Base-by-base conservation (phyloP, 1,140 invertebrate genomes). In the Sitophilus oryzae region DNA sequence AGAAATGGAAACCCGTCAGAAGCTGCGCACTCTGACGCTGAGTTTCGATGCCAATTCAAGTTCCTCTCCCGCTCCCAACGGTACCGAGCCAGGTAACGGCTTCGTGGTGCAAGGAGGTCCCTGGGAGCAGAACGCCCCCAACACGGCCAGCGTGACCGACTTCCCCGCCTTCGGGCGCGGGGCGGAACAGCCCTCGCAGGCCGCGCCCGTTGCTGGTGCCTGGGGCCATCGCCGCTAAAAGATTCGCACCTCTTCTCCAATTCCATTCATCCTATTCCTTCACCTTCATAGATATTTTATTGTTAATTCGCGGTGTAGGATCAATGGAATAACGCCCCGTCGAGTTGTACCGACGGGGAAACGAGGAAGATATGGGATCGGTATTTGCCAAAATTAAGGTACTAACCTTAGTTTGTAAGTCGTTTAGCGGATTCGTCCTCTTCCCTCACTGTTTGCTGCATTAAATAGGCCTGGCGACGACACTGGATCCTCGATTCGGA, bases 71-170 rank as follows among this genome's bases (percentile, higher is more conserved):
- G n/a, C 37, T 20, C 44, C 55, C 36, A 52, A 51, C 19, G 37
- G 35, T 30, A 2, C 9, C 10, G 51, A 45, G 25, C 66, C 57
- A 18, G 49, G 60, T n/a, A 51, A 63, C 25, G 92, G 91, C 1
- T 95, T 96, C 71, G 83, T 93, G 11, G 91, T 96, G 6, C 85
- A 85, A 67, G 90, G 89, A 52, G 93, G 85, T 10, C 93, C 93
- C 5, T 96, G 93, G 93, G 88, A 92, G 69, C 61, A 61, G 62
- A 44, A 72, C 68, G 59, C 81, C 79, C 91, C 91, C 1, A 91
- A 95, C 70, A 94, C 91, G 9, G 84, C 83, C 36, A 93, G 89
- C 66, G 89, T 88, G 23, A 86, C 89, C 61, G 92, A 95, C 68
- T 95, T 96, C 72, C 93, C 93, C 15, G 84, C 87, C 20, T 89